Evolutionary conservation across 2,797 vertebrate genomes (phyloP), one percentile per base, ranked within the genome.

Genomic region (Sebastes hopkinsi): DNA sequence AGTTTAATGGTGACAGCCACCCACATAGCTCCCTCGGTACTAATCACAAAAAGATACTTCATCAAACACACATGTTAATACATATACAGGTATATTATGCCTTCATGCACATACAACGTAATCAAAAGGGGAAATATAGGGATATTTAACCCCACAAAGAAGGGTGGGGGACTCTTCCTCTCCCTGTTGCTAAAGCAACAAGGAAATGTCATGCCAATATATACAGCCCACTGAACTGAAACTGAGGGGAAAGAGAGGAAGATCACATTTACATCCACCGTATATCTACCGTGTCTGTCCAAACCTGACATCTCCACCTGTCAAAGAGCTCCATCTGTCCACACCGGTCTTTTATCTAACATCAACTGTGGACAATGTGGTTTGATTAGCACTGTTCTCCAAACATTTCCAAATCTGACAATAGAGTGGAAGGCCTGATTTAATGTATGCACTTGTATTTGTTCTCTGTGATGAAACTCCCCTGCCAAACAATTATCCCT

Each of bases 121-220:
- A 54, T 20, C 30, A 79, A 75, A 76, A 50, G 60, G 7, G 66
- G 29, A 65, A 79, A 73, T 25, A 50, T 56, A 30, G 30, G 59
- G 8, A 67, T 61, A 65, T 72, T 67, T 60, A 67, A 75, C 29
- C 22, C 42, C 7, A 9, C 75, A 25, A 64, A 25, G 14, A 74
- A 69, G 59, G 42, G 38, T 36, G 50, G 62, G n/a, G 54, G 27
- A 70, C 16, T 32, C 16, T 62, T 75, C 86, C 46, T 78, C 54
- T 67, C 64, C 56, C 72, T 62, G 92, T 91, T 92, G 85, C 91
- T 88, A 87, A 88, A 89, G 89, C 84, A 91, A 89, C 89, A 82
- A 52, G 61, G 60, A 87, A 80, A 88, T 79, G 84, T 73, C 84
- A 82, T 75, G 70, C 22, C 55, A 30, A 67, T 73, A 62, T 61